These are phyloP conservation scores for Chaetodon trifasciatus DNA, from an alignment of 2,797 vertebrate species.

Conservation along the genomic window DNA sequence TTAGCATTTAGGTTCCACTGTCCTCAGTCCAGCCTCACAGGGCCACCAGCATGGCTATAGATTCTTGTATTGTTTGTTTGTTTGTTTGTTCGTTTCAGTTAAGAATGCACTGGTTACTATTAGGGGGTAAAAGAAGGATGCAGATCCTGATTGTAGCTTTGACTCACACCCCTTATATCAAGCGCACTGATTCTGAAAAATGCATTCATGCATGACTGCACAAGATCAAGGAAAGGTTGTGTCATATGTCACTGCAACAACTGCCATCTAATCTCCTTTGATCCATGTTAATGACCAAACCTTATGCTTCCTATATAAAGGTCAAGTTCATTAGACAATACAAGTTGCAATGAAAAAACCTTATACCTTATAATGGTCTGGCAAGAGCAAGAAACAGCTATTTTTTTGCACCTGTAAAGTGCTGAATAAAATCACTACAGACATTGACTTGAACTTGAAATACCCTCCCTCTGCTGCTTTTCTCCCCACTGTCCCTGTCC, in stretches of 20 bases:
- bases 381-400: conserved; percentile 4
- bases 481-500: conserved; percentile 32
- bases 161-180: conserved; percentile 28
- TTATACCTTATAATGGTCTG: neutral
- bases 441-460: conserved; percentile 51
- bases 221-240: conserved; percentile 67
- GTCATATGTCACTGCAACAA: conserved; percentile 55
- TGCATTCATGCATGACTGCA: conserved; percentile 43
- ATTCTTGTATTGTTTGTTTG: neutral
- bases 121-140: neutral
- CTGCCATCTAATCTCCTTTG: conserved; percentile 53
- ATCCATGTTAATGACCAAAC: conserved; percentile 51
- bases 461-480: conserved; percentile 40
- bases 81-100: too few relatives aligned
- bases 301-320: conserved; percentile 45
- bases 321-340: conserved; percentile 55
- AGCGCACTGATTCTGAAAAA: conserved; percentile 49
- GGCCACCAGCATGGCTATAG: neutral
- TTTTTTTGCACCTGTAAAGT: conserved; percentile 17
- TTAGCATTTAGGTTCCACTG: neutral
- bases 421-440: conserved; percentile 38
- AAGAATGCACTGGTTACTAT: neutral
- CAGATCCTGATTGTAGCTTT: conserved; percentile 10
- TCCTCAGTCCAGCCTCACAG: neutral
- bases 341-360: conserved; percentile 16